These are phyloP conservation scores for Catocala fraxini DNA, from an alignment of 2,888 invertebrate genomes.

Conservation along the genomic window DNA sequence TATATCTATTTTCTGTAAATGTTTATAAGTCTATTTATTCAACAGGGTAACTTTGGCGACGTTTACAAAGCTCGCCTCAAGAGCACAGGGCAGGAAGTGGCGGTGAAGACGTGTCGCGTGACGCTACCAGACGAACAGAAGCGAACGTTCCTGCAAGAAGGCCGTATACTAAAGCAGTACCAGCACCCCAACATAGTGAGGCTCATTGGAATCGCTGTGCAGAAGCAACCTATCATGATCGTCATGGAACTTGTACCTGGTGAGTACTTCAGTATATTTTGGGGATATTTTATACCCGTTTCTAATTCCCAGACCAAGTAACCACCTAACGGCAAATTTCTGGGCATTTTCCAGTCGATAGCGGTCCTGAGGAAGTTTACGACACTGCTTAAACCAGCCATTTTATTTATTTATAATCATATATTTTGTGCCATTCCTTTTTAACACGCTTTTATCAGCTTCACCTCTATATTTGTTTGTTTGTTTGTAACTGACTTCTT, in stretches of 20 bases:
- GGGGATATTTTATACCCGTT: neutral
- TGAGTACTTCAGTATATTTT: constrained; percentile 53
- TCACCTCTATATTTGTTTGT: too few species aligned
- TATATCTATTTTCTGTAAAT: too few species aligned
- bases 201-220: constrained; percentile 98
- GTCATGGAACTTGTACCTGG: constrained; percentile 99
- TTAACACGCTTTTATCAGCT: too few species aligned
- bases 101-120: constrained; percentile 98
- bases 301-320: too few species aligned
- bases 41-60: constrained; percentile 98
- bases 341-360: too few species aligned
- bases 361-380: too few species aligned
- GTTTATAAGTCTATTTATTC: constrained; percentile 1
- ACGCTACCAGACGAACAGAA: constrained; percentile 98
- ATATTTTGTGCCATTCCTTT: too few species aligned
- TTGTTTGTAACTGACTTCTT: too few species aligned
- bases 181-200: constrained; percentile 98
- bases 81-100: constrained; percentile 94
- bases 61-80: constrained; percentile 97
- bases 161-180: constrained; percentile 98
- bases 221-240: constrained; percentile 99
- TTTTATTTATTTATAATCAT: too few species aligned
- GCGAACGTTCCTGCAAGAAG: constrained; percentile 97
- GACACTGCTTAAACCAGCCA: too few species aligned
- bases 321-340: too few species aligned